A percentile compares a stretch with the other conserved stretches of the same genome.
Evolutionary conservation across 2,888 invertebrate genomes (phyloP).

Genomic region (Busseola fusca): DNA sequence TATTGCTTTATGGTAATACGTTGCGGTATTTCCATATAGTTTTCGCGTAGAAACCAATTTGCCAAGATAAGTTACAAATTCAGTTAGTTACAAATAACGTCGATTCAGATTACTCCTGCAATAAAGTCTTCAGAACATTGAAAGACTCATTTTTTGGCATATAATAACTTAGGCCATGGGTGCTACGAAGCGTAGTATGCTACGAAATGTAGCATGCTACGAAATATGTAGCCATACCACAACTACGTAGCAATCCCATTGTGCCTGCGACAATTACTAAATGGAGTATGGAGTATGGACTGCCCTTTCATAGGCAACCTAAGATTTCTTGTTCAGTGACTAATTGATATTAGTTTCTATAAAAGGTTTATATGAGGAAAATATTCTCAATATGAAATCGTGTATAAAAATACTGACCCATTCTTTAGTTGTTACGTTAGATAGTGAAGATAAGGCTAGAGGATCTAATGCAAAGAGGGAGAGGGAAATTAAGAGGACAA

Average conservation of each 20-base stretch:
- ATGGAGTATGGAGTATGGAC: background rate
- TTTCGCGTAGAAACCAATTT: conserved; percentile 32
- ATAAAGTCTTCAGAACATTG: conserved; percentile 4
- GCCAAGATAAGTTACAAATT: conserved; percentile 35
- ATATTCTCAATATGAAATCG: background rate
- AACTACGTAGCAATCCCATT: conserved; percentile 13
- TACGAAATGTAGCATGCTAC: no score
- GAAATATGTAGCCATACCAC: conserved; percentile 11
- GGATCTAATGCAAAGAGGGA: no score
- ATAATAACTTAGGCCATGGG: background rate
- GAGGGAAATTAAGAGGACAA: no score
- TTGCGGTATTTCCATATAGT: conserved; percentile 45
- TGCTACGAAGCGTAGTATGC: conserved; percentile 24
- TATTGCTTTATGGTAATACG: conserved; percentile 56
- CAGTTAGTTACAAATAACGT: conserved; percentile 19
- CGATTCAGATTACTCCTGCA: conserved; percentile 10
- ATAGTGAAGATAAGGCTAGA: no score
- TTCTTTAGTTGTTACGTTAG: no score
- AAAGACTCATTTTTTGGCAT: background rate
- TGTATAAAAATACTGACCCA: background rate
- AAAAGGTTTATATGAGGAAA: background rate
- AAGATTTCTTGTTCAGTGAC: background rate
- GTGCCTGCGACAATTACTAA: conserved; percentile 1
- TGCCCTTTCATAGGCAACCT: background rate
- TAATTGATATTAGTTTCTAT: background rate